Base-by-base conservation (phyloP, 1,140 invertebrate genomes). In the Semibalanus balanoides region DNA sequence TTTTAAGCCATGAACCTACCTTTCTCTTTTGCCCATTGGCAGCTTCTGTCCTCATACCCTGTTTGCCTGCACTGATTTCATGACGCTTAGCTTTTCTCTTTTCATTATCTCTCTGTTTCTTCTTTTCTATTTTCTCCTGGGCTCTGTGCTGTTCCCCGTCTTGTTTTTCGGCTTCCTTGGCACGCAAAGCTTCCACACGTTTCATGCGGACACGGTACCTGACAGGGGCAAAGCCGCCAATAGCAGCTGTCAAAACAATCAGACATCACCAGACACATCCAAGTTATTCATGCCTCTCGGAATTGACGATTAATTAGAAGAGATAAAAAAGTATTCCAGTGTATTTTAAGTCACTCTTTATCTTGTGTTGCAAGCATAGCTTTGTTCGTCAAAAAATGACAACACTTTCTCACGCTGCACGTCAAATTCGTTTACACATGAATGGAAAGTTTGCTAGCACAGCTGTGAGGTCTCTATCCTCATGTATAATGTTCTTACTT, bases 191-290 rank as follows among this genome's bases (percentile, higher is more conserved):
- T 30, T 72, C n/a, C 25, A 72, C n/a, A 72, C 70, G 70, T 17
- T 72, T 72, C 70, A 72, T 72, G 25, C 70, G 70, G 29, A 72
- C 70, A 29, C 70, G 70, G 29, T 72, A 72, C 9, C 70, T 72
- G 28, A 14, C 14, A 64, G 22, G 51, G 22, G 22, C 5, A 40
- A 7, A 40, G 17, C n/a, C n/a, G n/a, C n/a, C n/a, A n/a, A n/a
- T n/a, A n/a, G n/a, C n/a, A n/a, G n/a, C n/a, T n/a, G n/a, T n/a
- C n/a, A n/a, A n/a, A n/a, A n/a, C n/a, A n/a, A n/a, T n/a, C n/a
- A n/a, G n/a, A n/a, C n/a, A n/a, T n/a, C n/a, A n/a, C n/a, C n/a
- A n/a, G n/a, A n/a, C n/a, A n/a, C n/a, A n/a, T n/a, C n/a, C n/a
- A n/a, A n/a, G n/a, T n/a, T n/a, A n/a, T n/a, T n/a, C n/a, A n/a